phyloP scores from a whole-genome alignment of 2,888 invertebrate species.

The Brenthis daphne region DNA sequence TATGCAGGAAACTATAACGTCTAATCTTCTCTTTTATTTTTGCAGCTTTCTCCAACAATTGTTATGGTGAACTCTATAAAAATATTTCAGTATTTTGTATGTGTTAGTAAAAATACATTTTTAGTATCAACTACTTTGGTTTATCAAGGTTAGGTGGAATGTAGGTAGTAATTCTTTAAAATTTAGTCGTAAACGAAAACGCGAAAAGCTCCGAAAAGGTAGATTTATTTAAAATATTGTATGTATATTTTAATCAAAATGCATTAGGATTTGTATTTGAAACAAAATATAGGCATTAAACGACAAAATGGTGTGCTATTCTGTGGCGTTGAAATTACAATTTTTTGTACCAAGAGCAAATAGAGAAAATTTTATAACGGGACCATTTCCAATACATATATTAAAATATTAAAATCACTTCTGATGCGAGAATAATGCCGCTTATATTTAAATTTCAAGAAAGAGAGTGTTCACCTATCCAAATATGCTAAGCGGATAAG shows the following conservation, averaged over 20 bases:
- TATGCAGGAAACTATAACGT: slow-evolving; percentile 50
- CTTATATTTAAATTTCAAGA: slow-evolving; percentile 13
- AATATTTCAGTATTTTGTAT: neutral
- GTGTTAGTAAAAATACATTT: neutral
- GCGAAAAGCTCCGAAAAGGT: too few species aligned
- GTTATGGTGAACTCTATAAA: slow-evolving; percentile 10
- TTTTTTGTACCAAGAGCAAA: slow-evolving; percentile 8
- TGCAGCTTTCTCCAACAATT: neutral
- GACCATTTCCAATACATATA: slow-evolving; percentile 7
- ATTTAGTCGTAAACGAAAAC: neutral
- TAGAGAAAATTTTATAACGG: slow-evolving; percentile 2
- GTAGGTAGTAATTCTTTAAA: neutral
- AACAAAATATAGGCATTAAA: slow-evolving; percentile 3
- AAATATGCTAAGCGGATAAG: slow-evolving; percentile 22
- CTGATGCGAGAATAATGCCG: neutral
- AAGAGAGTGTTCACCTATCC: slow-evolving; percentile 13
- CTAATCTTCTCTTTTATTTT: slow-evolving; percentile 27
- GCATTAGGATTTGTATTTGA: neutral
- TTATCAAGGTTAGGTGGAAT: neutral
- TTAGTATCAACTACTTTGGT: neutral
- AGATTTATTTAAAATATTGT: neutral
- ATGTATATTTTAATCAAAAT: slow-evolving; percentile 3
- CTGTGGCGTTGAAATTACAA: slow-evolving; percentile 4
- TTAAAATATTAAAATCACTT: slow-evolving; percentile 1
- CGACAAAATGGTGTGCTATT: neutral